A percentile compares a stretch with the other conserved stretches of the same genome.
phyloP scores from a whole-genome alignment of 2,797 vertebrate species.

The Gallinago solitaria region DNA sequence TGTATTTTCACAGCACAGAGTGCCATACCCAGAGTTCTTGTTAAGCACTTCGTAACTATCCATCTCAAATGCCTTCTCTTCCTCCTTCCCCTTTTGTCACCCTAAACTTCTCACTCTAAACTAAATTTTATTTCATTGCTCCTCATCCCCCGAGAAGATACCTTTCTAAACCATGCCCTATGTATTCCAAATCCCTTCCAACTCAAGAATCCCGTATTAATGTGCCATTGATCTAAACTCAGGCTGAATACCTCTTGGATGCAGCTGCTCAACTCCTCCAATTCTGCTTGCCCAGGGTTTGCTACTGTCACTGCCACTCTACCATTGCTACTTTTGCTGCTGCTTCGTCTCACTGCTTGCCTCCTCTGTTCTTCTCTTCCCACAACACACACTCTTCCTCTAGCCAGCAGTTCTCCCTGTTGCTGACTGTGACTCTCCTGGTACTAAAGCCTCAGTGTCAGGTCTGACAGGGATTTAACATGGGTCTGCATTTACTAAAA shows the following conservation, averaged over 20 bases:
- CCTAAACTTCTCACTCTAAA: not conserved
- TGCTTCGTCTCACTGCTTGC: not conserved
- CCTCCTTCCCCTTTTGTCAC: not conserved
- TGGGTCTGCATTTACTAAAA: not conserved
- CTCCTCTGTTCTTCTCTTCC: not conserved
- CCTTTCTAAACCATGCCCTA: not conserved
- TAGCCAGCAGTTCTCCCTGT: not conserved
- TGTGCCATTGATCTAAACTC: rapidly evolving
- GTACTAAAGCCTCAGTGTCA: not conserved
- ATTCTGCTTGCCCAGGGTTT: not conserved
- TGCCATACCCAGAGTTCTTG: not conserved
- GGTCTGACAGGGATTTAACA: not conserved
- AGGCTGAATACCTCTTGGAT: not conserved
- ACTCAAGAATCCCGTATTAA: not conserved
- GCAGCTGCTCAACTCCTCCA: not conserved
- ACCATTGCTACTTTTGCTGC: not conserved
- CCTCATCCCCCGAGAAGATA: not conserved
- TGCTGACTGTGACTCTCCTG: not conserved
- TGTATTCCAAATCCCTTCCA: not conserved
- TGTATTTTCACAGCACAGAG: not conserved
- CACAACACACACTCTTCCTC: not conserved
- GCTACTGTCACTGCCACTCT: not conserved
- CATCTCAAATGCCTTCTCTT: not conserved
- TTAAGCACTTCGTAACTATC: not conserved
- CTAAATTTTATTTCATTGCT: not conserved